Conservation (phyloP, 2,888 invertebrate genomes). For the Drosophila affinis region DNA sequence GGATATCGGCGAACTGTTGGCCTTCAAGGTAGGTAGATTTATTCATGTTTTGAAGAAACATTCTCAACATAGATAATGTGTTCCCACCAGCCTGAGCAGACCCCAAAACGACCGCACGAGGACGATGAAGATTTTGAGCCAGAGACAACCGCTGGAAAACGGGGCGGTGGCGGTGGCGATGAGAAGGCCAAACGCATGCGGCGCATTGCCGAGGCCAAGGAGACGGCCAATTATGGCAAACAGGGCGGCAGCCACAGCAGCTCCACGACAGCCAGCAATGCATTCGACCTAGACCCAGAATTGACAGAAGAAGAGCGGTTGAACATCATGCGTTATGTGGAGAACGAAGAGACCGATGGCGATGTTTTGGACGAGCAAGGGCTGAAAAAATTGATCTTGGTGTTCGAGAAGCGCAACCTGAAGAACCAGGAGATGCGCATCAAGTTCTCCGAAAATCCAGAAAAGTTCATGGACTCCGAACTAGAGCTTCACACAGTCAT, state of each 20-base stretch:
- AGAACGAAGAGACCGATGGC: slow-evolving; percentile 92
- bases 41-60: no score
- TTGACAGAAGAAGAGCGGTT: slow-evolving; percentile 90
- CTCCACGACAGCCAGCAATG: slow-evolving; percentile 12
- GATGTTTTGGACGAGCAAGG: slow-evolving; percentile 94
- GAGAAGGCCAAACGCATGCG: slow-evolving; percentile 87
- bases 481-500: slow-evolving; percentile 95
- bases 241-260: slow-evolving; percentile 76
- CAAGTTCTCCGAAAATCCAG: slow-evolving; percentile 98
- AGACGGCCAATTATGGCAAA: slow-evolving; percentile 84
- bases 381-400: slow-evolving; percentile 93
- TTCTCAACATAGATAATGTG: slow-evolving; percentile 8
- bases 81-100: slow-evolving; percentile 89
- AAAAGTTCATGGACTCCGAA: slow-evolving; percentile 99
- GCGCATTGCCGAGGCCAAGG: slow-evolving; percentile 86
- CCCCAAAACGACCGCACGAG: slow-evolving; percentile 88
- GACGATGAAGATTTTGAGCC: slow-evolving; percentile 86
- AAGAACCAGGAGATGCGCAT: slow-evolving; percentile 99
- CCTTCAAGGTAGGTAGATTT: slow-evolving; percentile 85
- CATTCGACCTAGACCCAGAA: slow-evolving; percentile 80
- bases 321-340: slow-evolving; percentile 92
- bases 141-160: slow-evolving; percentile 84
- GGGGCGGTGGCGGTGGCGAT: slow-evolving; percentile 77
- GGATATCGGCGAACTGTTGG: slow-evolving; percentile 86
- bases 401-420: slow-evolving; percentile 96